Conservation (phyloP, 2,888 invertebrate genomes). For the Falcaria lacertinaria region DNA sequence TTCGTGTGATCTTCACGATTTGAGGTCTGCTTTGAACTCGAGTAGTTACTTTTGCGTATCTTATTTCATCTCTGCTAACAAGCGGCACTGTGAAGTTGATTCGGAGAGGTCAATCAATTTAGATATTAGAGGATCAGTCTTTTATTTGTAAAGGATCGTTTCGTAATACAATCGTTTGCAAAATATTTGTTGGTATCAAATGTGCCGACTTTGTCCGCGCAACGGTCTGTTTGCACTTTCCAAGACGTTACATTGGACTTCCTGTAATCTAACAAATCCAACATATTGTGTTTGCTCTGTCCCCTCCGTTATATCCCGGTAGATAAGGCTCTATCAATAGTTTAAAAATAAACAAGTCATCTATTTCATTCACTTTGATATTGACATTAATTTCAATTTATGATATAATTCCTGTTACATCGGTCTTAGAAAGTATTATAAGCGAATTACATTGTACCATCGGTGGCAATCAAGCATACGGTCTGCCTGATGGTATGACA, state of each 20-base stretch:
- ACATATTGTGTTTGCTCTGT: constrained; percentile 44
- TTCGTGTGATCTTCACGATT: constrained; percentile 31
- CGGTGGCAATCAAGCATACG: too few species aligned
- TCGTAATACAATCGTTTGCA: constrained; percentile 21
- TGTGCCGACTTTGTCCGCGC: constrained; percentile 33
- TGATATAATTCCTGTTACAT: too few species aligned
- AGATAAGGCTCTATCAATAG: neutral
- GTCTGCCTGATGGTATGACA: too few species aligned
- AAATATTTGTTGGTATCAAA: constrained; percentile 31
- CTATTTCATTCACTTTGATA: too few species aligned
- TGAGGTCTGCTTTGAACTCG: constrained; percentile 13
- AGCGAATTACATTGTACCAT: too few species aligned
- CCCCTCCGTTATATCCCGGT: neutral
- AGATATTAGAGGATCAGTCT: neutral
- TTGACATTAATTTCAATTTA: too few species aligned
- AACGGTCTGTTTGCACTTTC: constrained; percentile 30
- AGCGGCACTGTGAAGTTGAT: neutral
- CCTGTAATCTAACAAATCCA: constrained; percentile 47
- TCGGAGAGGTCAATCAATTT: neutral
- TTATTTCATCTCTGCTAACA: neutral
- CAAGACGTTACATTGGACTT: constrained; percentile 25
- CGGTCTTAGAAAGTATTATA: too few species aligned
- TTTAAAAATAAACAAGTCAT: neutral
- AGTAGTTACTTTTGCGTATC: neutral
- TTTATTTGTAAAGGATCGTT: constrained; percentile 3